Percentiles rank a stretch among this genome's conserved stretches.
Conservation (phyloP, 2,113 vertebrate genomes). For the Calidris pugnax region DNA sequence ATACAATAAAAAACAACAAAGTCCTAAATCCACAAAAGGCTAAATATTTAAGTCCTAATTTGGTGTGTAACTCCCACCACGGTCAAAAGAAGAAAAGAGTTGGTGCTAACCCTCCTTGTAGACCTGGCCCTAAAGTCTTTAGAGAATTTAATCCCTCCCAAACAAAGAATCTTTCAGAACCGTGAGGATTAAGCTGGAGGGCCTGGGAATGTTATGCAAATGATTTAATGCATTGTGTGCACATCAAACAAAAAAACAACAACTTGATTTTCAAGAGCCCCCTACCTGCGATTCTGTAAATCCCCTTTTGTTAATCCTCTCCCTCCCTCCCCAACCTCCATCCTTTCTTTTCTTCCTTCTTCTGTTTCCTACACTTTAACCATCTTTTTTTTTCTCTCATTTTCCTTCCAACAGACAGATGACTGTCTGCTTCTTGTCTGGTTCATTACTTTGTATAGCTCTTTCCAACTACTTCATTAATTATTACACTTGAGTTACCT, state of each 20-base stretch:
- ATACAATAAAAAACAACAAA: not conserved
- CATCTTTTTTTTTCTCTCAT: not conserved
- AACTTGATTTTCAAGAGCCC: not conserved
- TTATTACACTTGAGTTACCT: not conserved
- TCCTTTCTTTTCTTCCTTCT: not conserved
- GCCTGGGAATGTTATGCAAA: slow-evolving; percentile 38
- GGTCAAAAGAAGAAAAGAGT: not conserved
- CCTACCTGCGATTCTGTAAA: slow-evolving; percentile 4
- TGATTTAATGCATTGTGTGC: not conserved
- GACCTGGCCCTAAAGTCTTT: not conserved
- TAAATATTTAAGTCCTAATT: not conserved
- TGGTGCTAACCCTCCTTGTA: not conserved
- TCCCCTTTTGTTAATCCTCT: not conserved
- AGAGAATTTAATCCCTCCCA: not conserved
- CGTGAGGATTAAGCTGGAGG: not conserved
- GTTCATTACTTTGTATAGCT: not conserved
- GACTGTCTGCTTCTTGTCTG: not conserved
- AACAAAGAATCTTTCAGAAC: slow-evolving; percentile 11
- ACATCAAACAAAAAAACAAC: not conserved
- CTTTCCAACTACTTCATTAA: not conserved
- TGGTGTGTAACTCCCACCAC: not conserved
- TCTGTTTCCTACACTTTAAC: not conserved
- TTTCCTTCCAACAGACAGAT: not conserved
- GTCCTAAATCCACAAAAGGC: not conserved
- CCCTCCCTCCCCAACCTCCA: not conserved